Evolutionary conservation across 2,888 invertebrate species (phyloP).

Genomic region (Anaspis maculata): DNA sequence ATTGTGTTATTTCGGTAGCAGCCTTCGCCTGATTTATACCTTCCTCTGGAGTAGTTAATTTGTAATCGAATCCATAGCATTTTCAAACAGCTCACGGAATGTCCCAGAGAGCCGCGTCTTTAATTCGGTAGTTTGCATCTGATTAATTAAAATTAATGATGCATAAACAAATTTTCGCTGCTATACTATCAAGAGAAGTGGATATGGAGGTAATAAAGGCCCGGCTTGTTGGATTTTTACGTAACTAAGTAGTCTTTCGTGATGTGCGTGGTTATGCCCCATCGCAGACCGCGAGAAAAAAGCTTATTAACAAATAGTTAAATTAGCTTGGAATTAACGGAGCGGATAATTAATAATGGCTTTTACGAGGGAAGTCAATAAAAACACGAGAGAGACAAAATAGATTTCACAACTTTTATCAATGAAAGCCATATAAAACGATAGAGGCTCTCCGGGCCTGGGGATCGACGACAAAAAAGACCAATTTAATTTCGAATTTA

Average conservation of each 20-base stretch:
- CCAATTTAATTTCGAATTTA: constrained; percentile 23
- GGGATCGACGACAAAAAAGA: no score
- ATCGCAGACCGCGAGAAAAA: no score
- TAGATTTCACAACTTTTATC: constrained; percentile 23
- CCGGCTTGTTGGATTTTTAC: constrained; percentile 7
- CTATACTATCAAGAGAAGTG: no score
- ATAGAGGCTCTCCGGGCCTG: no score
- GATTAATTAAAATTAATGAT: constrained; percentile 14
- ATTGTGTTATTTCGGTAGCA: constrained; percentile 8
- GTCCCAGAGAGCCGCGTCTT: constrained; percentile 4
- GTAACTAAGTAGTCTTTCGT: constrained; percentile 9
- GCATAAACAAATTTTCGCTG: constrained; percentile 13
- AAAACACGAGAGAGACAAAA: constrained; percentile 19
- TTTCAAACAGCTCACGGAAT: neutral
- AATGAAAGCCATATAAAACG: constrained; percentile 22
- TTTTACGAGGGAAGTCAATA: constrained; percentile 19
- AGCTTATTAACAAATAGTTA: constrained; percentile 19
- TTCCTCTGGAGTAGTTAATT: constrained; percentile 12
- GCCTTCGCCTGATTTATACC: constrained; percentile 12
- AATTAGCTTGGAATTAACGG: constrained; percentile 27
- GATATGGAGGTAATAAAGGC: no score
- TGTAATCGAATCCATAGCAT: constrained; percentile 13
- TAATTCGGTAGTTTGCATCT: constrained; percentile 11
- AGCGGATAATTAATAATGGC: constrained; percentile 17
- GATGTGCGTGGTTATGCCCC: no score